phyloP scores from a whole-genome alignment of 2,797 vertebrate genomes.

The Orientallactaga sibirica region DNA sequence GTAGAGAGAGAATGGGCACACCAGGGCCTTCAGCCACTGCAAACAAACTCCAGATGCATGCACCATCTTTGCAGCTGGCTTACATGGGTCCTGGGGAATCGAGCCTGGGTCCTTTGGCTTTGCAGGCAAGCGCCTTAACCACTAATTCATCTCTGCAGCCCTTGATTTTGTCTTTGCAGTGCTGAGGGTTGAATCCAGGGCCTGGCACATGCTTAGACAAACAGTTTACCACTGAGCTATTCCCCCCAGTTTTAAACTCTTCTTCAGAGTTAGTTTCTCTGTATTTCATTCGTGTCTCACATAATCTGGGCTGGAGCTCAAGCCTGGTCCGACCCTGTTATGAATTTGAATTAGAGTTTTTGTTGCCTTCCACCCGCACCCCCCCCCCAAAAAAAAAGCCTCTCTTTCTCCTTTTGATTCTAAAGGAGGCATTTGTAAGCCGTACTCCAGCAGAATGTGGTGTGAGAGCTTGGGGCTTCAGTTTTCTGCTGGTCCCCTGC shows the following conservation, averaged over 20 bases:
- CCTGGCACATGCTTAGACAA: background rate
- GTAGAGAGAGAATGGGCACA: too few species aligned
- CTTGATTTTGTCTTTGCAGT: background rate
- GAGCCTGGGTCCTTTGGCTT: too few species aligned
- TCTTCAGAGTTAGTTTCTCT: background rate
- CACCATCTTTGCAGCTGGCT: too few species aligned
- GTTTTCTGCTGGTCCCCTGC: background rate
- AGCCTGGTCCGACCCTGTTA: conserved; percentile 42
- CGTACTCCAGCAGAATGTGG: background rate
- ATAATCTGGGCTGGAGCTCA: conserved; percentile 57
- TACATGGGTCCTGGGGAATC: too few species aligned
- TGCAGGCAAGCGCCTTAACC: too few species aligned
- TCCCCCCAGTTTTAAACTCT: background rate
- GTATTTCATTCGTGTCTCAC: conserved; percentile 18
- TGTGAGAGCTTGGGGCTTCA: background rate
- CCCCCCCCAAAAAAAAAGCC: background rate
- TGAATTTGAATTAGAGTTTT: conserved; percentile 72
- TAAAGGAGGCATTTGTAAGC: conserved; percentile 5
- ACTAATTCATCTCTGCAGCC: too few species aligned
- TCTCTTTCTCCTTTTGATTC: conserved; percentile 39
- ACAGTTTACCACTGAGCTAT: background rate
- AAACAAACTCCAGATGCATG: too few species aligned
- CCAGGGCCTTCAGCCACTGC: too few species aligned
- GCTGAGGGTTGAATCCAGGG: background rate
- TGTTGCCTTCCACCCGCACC: background rate